Evolutionary conservation across 2,888 invertebrate genomes (phyloP).

Genomic region (Tortrix viridana): DNA sequence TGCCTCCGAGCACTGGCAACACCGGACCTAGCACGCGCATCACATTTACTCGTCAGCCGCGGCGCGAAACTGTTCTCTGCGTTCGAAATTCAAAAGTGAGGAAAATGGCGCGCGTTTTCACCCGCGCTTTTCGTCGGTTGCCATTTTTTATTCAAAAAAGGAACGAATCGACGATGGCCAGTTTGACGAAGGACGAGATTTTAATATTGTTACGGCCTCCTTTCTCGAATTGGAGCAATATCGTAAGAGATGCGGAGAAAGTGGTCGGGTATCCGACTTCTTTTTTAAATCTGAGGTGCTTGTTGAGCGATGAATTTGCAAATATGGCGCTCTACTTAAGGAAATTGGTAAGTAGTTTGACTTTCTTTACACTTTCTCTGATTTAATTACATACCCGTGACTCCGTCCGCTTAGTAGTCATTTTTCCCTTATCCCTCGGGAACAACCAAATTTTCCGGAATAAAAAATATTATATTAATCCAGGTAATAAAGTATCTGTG

Average conservation of each 20-base stretch:
- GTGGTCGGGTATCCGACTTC: slow-evolving; percentile 84
- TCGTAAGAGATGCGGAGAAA: slow-evolving; percentile 79
- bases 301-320: slow-evolving; percentile 85
- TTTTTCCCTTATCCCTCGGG: too few relatives aligned
- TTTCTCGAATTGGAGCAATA: slow-evolving; percentile 77
- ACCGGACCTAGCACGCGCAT: slow-evolving; percentile 34
- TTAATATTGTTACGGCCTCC: slow-evolving; percentile 72
- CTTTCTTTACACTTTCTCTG: slow-evolving; percentile 1
- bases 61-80: slow-evolving; percentile 36
- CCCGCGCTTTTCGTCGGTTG: slow-evolving; percentile 67
- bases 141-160: slow-evolving; percentile 74
- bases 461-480: too few relatives aligned
- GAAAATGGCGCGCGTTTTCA: slow-evolving; percentile 67
- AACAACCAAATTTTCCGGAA: too few relatives aligned
- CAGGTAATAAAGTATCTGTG: too few relatives aligned
- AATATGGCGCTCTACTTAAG: slow-evolving; percentile 81
- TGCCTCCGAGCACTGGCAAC: slow-evolving; percentile 33
- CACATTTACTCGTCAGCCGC: slow-evolving; percentile 45
- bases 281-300: slow-evolving; percentile 84
- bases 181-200: slow-evolving; percentile 77
- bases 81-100: slow-evolving; percentile 40
- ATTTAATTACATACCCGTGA: too few relatives aligned
- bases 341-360: slow-evolving; percentile 72
- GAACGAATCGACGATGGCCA: slow-evolving; percentile 74
- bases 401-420: too few relatives aligned